Evolutionary conservation across 2,797 vertebrate genomes (phyloP).

Genomic region (Protosalanx chinensis): DNA sequence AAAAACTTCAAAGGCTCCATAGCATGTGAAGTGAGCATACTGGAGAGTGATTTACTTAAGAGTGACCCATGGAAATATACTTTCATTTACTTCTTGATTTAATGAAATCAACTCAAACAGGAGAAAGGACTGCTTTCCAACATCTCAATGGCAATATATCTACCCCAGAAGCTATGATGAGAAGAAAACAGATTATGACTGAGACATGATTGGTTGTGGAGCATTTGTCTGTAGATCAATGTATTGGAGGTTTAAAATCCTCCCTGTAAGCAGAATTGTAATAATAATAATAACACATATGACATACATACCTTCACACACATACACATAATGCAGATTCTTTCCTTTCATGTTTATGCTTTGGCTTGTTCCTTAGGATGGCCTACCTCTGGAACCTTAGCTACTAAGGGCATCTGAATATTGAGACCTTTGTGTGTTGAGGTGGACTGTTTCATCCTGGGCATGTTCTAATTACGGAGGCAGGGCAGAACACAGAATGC

Average conservation of each 20-base stretch:
- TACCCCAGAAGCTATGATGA: neutral
- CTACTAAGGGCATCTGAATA: neutral
- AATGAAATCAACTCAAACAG: conserved; percentile 22
- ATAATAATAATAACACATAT: too few relatives aligned
- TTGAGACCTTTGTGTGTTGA: conserved; percentile 36
- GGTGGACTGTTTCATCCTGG: conserved; percentile 44
- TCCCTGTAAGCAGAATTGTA: too few relatives aligned
- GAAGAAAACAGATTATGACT: conserved; percentile 29
- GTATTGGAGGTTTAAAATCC: too few relatives aligned
- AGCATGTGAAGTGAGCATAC: conserved; percentile 10
- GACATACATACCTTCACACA: too few relatives aligned
- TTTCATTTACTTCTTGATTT: conserved; percentile 24
- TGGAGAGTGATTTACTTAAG: conserved; percentile 19
- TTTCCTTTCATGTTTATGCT: too few relatives aligned
- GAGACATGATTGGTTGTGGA: conserved; percentile 19
- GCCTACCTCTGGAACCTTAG: neutral
- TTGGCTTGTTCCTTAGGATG: too few relatives aligned
- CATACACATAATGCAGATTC: too few relatives aligned
- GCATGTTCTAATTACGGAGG: conserved; percentile 48
- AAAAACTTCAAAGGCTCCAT: conserved; percentile 11
- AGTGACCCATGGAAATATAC: conserved; percentile 24
- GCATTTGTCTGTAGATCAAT: too few relatives aligned
- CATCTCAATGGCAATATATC: neutral
- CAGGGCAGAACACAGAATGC: conserved; percentile 47
- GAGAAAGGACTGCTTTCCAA: neutral